Base-by-base conservation (phyloP, 1,140 invertebrate species). In the Drosophila tani region DNA sequence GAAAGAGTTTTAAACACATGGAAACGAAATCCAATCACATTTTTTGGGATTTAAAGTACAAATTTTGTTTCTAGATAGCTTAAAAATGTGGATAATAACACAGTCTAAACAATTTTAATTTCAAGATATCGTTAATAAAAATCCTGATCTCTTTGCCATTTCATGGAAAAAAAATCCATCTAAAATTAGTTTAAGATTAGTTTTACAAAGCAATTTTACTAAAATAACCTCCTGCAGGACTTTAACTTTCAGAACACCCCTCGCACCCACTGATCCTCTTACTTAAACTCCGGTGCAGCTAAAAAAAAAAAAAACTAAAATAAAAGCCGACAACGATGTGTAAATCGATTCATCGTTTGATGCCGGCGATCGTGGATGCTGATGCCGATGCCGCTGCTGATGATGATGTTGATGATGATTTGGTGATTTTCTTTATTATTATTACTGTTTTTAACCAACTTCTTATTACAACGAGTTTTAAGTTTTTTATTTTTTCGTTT, bases 391-490 rank as follows among this genome's bases (percentile, higher is more conserved):
- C 35, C 14, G 56, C 27, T 55, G 59, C 49, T 62, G 79, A 73
- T 77, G 73, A 68, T 88, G 78, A 81, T 88, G 85, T 84, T 84
- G 84, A 88, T 88, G 85, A 88, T 88, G 85, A 88, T 88, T 88
- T 88, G 85, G 81, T 84, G 85, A 88, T 88, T 88, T 88, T 88
- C 81, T 88, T 90, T 88, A 88, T 88, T 88, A 85, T 88, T 88
- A 85, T 88, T 88, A 88, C 85, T 90, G 85, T 90, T 90, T 90
- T 85, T 87, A 87, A 88, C 81, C 84, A 88, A 88, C 84, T 90
- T 90, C 81, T 90, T 90, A 90, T 90, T 90, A 90, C 85, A 90
- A 81, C 81, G 81, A 79, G 77, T 88, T 87, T 86, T 77, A 46
- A 62, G 51, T 82, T 80, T 32, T 82, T 59, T 60, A 63, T 56